Conservation (phyloP, 2,113 vertebrate species). For the Penelope pileata region DNA sequence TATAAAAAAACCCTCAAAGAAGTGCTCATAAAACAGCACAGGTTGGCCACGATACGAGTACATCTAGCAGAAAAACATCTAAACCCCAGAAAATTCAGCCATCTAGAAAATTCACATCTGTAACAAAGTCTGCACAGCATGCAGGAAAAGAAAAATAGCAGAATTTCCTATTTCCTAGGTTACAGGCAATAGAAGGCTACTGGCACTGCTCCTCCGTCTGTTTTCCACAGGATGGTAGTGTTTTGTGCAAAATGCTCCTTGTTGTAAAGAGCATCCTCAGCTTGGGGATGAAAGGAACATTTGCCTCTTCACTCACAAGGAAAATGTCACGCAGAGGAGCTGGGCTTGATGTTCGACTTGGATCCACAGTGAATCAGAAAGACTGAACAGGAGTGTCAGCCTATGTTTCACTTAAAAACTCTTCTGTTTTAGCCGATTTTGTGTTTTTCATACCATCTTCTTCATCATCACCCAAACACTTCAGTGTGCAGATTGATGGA, state of each 20-base stretch:
- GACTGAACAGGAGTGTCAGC: not conserved
- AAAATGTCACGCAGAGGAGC: not conserved
- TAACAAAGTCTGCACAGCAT: not conserved
- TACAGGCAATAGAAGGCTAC: not conserved
- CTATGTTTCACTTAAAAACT: not conserved
- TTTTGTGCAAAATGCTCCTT: constrained; percentile 28
- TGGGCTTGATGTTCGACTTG: not conserved
- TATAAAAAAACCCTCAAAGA: not conserved
- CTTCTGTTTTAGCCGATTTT: not conserved
- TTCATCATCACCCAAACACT: not conserved
- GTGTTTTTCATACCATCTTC: not conserved
- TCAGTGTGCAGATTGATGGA: not conserved
- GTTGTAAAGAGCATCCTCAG: not conserved
- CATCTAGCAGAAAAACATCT: not conserved
- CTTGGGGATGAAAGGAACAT: not conserved
- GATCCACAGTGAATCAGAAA: not conserved
- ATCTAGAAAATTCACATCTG: constrained; percentile 1
- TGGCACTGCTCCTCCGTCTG: not conserved
- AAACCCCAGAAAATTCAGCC: not conserved
- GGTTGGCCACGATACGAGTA: not conserved
- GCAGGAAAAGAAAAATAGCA: not conserved
- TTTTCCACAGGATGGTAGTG: constrained; percentile 39
- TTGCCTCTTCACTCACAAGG: not conserved
- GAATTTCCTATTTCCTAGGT: not conserved
- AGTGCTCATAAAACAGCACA: not conserved